phyloP scores from a whole-genome alignment of 2,888 invertebrate genomes.

The Drosophila silvestris region DNA sequence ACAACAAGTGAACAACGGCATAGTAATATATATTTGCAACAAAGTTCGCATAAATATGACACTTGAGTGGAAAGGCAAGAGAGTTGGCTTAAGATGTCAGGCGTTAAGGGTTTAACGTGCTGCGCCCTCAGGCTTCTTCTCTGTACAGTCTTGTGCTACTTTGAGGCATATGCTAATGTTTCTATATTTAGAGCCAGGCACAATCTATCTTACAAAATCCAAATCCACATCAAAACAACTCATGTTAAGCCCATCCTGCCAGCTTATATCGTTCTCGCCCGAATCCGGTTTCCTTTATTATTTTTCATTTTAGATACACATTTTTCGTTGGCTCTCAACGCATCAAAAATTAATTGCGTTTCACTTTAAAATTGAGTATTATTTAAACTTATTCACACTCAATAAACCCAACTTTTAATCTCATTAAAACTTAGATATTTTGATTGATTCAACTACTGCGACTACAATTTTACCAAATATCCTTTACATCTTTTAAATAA shows the following conservation, averaged over 20 bases:
- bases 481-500: not conserved
- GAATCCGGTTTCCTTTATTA: not conserved
- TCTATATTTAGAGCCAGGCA: conserved; percentile 11
- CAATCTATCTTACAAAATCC: conserved; percentile 22
- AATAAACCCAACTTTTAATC: not conserved
- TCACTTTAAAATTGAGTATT: not conserved
- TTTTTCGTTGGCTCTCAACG: not conserved
- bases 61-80: conserved; percentile 35
- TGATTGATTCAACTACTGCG: not conserved
- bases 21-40: conserved; percentile 48
- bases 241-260: conserved; percentile 19
- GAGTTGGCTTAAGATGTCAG: conserved; percentile 30
- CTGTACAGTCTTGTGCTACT: conserved; percentile 5
- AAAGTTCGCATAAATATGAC: conserved; percentile 62
- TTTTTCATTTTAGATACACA: conserved; percentile 15
- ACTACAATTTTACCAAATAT: not conserved
- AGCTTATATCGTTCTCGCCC: conserved; percentile 20
- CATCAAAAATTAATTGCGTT: not conserved
- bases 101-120: conserved; percentile 33
- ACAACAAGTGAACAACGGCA: conserved; percentile 31
- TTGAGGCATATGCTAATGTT: conserved; percentile 19
- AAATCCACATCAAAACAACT: conserved; percentile 24
- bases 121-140: not conserved
- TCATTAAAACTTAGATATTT: not conserved
- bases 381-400: not conserved